phyloP scores from a whole-genome alignment of 2,113 vertebrate genomes.

The Ahaetulla prasina region DNA sequence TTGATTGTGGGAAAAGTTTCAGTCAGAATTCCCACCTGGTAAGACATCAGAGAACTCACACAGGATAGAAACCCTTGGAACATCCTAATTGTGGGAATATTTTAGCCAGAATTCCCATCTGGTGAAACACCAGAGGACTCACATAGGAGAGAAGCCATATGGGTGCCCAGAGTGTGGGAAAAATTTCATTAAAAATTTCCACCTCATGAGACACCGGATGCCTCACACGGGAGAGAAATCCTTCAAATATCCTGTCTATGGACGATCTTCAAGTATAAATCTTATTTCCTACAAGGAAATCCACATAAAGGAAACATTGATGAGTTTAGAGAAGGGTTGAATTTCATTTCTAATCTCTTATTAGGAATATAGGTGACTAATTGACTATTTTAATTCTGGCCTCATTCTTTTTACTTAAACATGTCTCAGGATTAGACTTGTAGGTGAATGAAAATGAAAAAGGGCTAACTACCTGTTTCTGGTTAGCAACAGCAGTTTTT shows the following conservation, averaged over 20 bases:
- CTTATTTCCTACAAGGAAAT: neutral
- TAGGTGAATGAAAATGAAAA: neutral
- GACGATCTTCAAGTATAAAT: neutral
- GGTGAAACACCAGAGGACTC: rapidly evolving
- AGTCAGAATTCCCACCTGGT: neutral
- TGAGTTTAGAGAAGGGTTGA: neutral
- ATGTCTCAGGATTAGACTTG: neutral
- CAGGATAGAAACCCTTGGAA: too few species aligned
- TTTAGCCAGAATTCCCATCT: too few species aligned
- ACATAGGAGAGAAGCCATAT: too few species aligned
- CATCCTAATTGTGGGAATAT: too few species aligned
- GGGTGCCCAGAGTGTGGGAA: too few species aligned
- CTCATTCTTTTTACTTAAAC: neutral
- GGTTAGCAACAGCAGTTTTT: neutral
- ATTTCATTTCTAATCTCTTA: too few species aligned
- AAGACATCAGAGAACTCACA: neutral
- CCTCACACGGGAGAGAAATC: too few species aligned
- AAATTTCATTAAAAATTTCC: too few species aligned
- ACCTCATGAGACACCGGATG: too few species aligned
- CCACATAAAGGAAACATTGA: neutral
- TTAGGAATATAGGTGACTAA: neutral
- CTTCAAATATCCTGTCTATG: too few species aligned
- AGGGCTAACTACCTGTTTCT: neutral
- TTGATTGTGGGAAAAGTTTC: neutral
- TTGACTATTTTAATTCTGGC: neutral